Percentiles rank a stretch among this genome's conserved stretches.
Evolutionary conservation across 2,797 vertebrate genomes (phyloP).

Genomic region (Prunella strophiata): DNA sequence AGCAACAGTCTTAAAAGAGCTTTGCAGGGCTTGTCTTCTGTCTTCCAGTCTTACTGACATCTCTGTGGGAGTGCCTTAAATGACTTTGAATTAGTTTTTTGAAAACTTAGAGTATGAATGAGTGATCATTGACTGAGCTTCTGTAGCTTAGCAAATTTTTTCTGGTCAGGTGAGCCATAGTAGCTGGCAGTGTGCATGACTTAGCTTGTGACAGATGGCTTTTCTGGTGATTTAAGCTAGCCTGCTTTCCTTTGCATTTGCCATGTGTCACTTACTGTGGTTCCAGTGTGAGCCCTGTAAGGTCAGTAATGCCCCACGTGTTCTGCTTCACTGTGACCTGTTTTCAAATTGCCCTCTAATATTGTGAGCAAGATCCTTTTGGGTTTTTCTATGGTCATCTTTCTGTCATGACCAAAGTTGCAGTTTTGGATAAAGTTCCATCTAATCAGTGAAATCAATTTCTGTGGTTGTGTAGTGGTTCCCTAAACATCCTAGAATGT

Average conservation of each 20-base stretch:
- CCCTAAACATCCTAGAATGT: neutral
- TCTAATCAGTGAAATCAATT: neutral
- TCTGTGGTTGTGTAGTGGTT: neutral
- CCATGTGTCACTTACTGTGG: neutral
- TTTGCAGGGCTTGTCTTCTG: neutral
- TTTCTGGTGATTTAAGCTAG: constrained; percentile 25
- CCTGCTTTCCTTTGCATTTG: neutral
- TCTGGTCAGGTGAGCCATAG: constrained; percentile 16
- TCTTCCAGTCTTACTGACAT: neutral
- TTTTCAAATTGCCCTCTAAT: neutral
- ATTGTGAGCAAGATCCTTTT: neutral
- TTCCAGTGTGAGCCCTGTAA: neutral
- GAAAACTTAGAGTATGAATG: neutral
- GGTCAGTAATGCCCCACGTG: neutral
- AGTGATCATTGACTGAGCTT: neutral
- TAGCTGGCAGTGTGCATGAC: neutral
- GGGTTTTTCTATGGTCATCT: neutral
- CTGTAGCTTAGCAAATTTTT: neutral
- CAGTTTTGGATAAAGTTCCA: neutral
- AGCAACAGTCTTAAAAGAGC: neutral
- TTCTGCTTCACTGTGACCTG: neutral
- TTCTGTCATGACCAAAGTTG: neutral
- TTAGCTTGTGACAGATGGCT: constrained; percentile 46
- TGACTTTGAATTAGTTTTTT: neutral
- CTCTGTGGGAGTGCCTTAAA: neutral